Base-by-base conservation (phyloP, 2,113 vertebrate genomes). In the Cyprinodon tularosa region DNA sequence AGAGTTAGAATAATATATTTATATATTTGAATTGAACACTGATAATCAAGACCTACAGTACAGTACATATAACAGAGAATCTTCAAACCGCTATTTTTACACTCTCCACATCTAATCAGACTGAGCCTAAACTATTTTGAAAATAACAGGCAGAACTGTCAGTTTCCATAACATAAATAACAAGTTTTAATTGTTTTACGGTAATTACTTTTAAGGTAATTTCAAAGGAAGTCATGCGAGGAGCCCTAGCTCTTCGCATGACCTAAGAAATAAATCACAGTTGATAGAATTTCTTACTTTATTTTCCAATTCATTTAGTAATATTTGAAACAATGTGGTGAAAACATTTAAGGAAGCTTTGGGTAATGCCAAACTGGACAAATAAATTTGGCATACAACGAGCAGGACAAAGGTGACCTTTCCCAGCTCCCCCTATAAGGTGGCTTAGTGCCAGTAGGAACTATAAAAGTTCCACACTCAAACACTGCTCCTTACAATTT, bases 361-460 rank as follows among this genome's bases (percentile, higher is more conserved):
- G 14, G 29, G n/a, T 65, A 22, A 14, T 82, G 86, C 66, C 68
- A 85, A 84, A 76, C 74, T 36, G 45, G 17, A 84, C 76, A 86
- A 82, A 83, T 84, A 84, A 90, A 83, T 71, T 81, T 15, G 44
- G 81, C 76, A 86, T 66, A 85, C 79, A 75, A 80, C 70, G 76
- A 78, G 67, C 85, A 80, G 62, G 80, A 85, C 69, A 76, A 62
- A 60, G 44, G 38, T 42, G 29, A 77, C 78, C 73, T 78, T 79
- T 72, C 76, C 20, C 8, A 80, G 76, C 76, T 44, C 64, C 71
- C 29, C 68, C 64, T 77, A 57, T 71, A 38, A 53, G 22, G 72
- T 68, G 70, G 74, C 71, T 74, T 63, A 75, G 66, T 75, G 78
- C 86, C 82, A 87, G 81, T 79, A 84, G 85, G 85, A 91, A 88